Base-by-base conservation (phyloP, 2,113 vertebrate genomes). In the Nipponia nippon region DNA sequence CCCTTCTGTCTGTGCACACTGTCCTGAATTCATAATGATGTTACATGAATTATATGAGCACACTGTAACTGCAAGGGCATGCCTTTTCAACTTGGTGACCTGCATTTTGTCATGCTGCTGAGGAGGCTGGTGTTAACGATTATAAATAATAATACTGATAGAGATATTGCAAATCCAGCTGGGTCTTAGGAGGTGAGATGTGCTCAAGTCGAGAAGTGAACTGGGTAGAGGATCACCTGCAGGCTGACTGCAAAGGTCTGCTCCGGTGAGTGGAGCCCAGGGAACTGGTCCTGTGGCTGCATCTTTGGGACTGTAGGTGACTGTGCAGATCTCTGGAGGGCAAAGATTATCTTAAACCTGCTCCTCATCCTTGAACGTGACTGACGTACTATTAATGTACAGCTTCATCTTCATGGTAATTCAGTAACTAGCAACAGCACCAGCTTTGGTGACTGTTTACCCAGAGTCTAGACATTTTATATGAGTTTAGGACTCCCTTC, bases 381-480 rank as follows among this genome's bases (percentile, higher is more conserved):
- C 66, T 65, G 44, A 13, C 32, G 25, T 76, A 36, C 36, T 70
- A 26, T 42, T n/a, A 52, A 7, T 3, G 13, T 15, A 3, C 36
- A 58, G 50, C 30, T 77, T 47, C 59, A 62, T 71, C 58, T 84
- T 85, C 25, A 3, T 79, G 38, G 87, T 79, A 80, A 49, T 56
- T 95, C 81, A 87, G 53, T 91, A 95, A 93, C 89, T 58, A 95
- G 66, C 56, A 66, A 30, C 81, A 93, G 83, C 89, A 83, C 47
- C 6, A 2, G 44, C 53, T 4, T 55, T 94, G 58, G 87, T 91
- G 81, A 94, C 78, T 97, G 89, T 97, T 97, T 97, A 94, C 96
- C 81, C 91, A 93, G 84, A 93, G 95, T 97, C 95, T 97, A 95
- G 96, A 97, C 94, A 83, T 97, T 97, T 97, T 97, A 95, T 97